Conservation (phyloP, 2,113 vertebrate species). For the Corythornis cristatus region DNA sequence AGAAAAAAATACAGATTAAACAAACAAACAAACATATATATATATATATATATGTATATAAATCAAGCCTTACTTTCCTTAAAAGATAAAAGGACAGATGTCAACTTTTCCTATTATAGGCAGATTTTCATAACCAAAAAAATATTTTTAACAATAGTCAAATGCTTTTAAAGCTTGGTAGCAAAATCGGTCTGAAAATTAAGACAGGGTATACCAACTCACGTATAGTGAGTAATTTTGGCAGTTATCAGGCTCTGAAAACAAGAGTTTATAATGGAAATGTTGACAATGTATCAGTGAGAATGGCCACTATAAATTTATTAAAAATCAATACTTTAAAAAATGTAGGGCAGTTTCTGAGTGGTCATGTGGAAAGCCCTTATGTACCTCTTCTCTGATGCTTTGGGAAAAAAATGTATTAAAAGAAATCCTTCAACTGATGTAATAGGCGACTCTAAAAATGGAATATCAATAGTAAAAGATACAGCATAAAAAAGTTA, state of each 20-base stretch:
- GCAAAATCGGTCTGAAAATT: slow-evolving; percentile 17
- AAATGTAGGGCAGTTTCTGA: slow-evolving; percentile 29
- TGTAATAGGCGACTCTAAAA: background rate
- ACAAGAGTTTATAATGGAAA: slow-evolving; percentile 36
- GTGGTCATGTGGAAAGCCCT: background rate
- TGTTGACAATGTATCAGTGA: slow-evolving; percentile 44
- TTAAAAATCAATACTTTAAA: slow-evolving; percentile 74
- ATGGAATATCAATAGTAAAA: background rate
- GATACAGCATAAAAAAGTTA: background rate
- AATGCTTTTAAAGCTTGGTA: slow-evolving; percentile 4
- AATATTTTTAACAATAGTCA: background rate
- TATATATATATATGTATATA: no score
- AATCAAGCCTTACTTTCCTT: no score
- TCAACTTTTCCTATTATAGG: no score
- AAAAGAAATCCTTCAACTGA: background rate
- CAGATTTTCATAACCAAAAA: background rate
- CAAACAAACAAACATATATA: no score
- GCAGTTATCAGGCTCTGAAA: slow-evolving; percentile 32
- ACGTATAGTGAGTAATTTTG: background rate
- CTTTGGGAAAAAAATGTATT: background rate
- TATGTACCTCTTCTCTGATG: background rate
- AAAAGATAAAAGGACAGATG: no score
- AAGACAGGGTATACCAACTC: background rate
- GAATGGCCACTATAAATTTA: slow-evolving; percentile 62
- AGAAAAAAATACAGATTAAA: background rate